These are phyloP conservation scores for Drosophila funebris DNA, from an alignment of 1,140 invertebrate genomes.

Conservation along the genomic window DNA sequence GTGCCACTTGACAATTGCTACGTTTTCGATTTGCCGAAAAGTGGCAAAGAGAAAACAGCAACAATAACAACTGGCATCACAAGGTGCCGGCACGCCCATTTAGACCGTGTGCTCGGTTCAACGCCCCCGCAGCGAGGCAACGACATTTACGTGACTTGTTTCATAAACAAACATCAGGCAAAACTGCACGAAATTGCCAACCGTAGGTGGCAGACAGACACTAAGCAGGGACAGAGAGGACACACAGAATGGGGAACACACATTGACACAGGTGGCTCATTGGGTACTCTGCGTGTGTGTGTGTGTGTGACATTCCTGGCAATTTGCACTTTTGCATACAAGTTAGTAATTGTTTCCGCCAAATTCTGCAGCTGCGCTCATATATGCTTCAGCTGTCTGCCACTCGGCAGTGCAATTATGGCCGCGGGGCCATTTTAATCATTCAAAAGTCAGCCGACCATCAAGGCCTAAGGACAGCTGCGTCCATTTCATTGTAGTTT, in stretches of 20 bases:
- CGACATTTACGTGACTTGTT: conserved; percentile 77
- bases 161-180: conserved; percentile 80
- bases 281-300: conserved; percentile 2
- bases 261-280: conserved; percentile 26
- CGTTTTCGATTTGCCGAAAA: conserved; percentile 77
- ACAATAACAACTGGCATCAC: conserved; percentile 18
- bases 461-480: conserved; percentile 40
- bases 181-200: conserved; percentile 75
- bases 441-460: conserved; percentile 62
- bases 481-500: conserved; percentile 18
- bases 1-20: conserved; percentile 78
- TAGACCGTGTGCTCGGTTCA: conserved; percentile 59
- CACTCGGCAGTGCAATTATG: conserved; percentile 27
- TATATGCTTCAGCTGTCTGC: neutral
- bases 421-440: conserved; percentile 54
- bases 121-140: conserved; percentile 64
- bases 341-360: conserved; percentile 78
- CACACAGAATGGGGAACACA: conserved; percentile 19
- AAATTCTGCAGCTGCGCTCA: conserved; percentile 54
- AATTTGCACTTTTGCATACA: conserved; percentile 77
- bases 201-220: conserved; percentile 33
- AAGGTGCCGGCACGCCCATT: conserved; percentile 69
- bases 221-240: conserved; percentile 1
- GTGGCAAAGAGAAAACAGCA: conserved; percentile 46
- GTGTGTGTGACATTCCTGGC: conserved; percentile 51